A percentile compares a stretch with the other conserved stretches of the same genome.
Conservation (phyloP, 2,797 vertebrate species). For the Brachyrhaphis roseni region DNA sequence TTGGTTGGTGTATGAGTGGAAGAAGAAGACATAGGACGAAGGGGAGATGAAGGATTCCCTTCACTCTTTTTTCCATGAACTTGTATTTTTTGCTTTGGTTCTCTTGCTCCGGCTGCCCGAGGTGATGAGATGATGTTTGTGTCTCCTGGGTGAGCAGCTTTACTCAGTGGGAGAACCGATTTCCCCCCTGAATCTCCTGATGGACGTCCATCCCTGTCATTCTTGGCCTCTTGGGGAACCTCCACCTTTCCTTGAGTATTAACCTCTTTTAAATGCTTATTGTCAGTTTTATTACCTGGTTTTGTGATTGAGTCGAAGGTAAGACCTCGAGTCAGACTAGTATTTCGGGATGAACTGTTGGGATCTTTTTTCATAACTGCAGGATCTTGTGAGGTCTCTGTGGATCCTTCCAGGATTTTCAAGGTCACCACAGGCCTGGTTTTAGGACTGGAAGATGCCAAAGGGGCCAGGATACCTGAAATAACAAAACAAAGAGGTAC, state of each 20-base stretch:
- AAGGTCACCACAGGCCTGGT: constrained; percentile 29
- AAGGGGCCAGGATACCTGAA: constrained; percentile 37
- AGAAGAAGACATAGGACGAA: background rate
- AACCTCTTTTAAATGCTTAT: constrained; percentile 21
- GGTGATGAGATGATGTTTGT: background rate
- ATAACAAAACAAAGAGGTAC: constrained; percentile 2
- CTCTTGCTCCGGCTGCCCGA: background rate
- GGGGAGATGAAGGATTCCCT: constrained; percentile 2
- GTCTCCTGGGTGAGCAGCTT: constrained; percentile 20
- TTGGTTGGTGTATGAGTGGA: constrained; percentile 17
- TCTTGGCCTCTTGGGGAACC: constrained; percentile 1
- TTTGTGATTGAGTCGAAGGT: constrained; percentile 40
- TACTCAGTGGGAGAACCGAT: constrained; percentile 1
- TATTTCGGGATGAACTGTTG: constrained; percentile 5
- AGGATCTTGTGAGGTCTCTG: constrained; percentile 4
- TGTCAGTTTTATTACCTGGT: background rate
- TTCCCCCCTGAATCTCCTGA: constrained; percentile 2
- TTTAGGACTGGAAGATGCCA: constrained; percentile 61
- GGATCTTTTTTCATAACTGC: constrained; percentile 7
- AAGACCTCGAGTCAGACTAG: constrained; percentile 28
- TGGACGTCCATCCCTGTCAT: background rate
- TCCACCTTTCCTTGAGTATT: background rate
- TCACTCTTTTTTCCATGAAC: constrained; percentile 13
- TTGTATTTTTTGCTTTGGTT: constrained; percentile 10
- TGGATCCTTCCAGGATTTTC: constrained; percentile 16